These are phyloP conservation scores for Acanthornis magna DNA, from an alignment of 2,797 vertebrate genomes.

Conservation along the genomic window DNA sequence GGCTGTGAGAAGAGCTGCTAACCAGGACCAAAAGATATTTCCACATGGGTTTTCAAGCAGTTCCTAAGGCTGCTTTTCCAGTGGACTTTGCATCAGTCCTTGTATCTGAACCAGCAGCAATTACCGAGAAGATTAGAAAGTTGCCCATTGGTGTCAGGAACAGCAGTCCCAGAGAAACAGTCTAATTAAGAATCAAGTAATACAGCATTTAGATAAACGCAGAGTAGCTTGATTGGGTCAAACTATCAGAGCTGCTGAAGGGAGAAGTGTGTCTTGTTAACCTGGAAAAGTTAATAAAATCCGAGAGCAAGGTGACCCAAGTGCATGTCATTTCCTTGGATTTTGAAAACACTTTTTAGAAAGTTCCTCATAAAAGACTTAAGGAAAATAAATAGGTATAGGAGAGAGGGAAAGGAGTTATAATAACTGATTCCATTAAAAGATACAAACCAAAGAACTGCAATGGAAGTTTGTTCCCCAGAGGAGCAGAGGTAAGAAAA, in stretches of 20 bases:
- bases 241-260: neutral
- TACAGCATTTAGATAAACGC: neutral
- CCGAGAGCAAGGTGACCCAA: neutral
- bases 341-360: neutral
- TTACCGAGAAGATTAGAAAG: conserved; percentile 19
- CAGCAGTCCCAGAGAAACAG: conserved; percentile 23
- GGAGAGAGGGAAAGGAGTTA: neutral
- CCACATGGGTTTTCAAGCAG: neutral
- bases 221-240: neutral
- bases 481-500: neutral
- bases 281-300: conserved; percentile 19
- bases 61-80: neutral
- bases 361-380: neutral
- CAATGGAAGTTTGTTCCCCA: neutral
- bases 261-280: neutral
- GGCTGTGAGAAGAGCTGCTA: neutral
- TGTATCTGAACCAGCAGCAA: neutral
- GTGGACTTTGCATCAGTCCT: neutral
- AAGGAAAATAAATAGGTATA: neutral
- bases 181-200: conserved; percentile 47
- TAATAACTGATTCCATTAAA: neutral
- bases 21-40: neutral
- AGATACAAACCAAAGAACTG: neutral
- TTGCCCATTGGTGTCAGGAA: neutral
- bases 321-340: neutral